Evolutionary conservation across 2,888 invertebrate species (phyloP).

Genomic region (Thymelicus sylvestris): DNA sequence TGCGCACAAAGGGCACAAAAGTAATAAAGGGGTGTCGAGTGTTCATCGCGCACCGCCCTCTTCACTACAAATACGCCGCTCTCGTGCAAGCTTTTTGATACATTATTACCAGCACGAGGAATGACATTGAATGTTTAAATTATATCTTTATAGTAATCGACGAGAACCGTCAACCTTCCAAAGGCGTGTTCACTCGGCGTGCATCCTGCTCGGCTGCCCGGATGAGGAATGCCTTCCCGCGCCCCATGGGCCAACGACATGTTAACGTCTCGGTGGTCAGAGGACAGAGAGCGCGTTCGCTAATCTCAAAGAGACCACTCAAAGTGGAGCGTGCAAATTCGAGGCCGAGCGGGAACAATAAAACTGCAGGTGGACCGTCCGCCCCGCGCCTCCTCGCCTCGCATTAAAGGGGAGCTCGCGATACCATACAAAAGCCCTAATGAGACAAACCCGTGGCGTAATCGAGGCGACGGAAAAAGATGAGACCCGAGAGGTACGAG

Average conservation of each 20-base stretch:
- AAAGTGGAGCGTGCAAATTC: conserved; percentile 82
- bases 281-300: conserved; percentile 55
- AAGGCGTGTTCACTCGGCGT: conserved; percentile 18
- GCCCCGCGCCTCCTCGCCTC: conserved; percentile 65
- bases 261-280: conserved; percentile 48
- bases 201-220: conserved; percentile 24
- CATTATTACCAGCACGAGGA: conserved; percentile 39
- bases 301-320: conserved; percentile 77
- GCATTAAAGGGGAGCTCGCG: conserved; percentile 80
- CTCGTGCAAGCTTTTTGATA: conserved; percentile 41
- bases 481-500: conserved; percentile 83
- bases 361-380: conserved; percentile 81
- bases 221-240: conserved; percentile 41
- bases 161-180: neutral
- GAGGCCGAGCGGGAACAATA: conserved; percentile 76
- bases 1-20: conserved; percentile 73
- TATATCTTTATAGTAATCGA: conserved; percentile 28
- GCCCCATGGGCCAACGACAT: conserved; percentile 40
- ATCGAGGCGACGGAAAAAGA: conserved; percentile 84
- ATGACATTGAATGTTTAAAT: conserved; percentile 28
- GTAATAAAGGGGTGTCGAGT: conserved; percentile 80
- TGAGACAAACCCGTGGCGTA: conserved; percentile 85
- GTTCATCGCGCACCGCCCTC: conserved; percentile 58
- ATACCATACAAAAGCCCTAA: conserved; percentile 84
- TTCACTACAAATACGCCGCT: conserved; percentile 43